These are phyloP conservation scores for Orchesella flavescens DNA, from an alignment of 2,888 invertebrate genomes.

Conservation along the genomic window DNA sequence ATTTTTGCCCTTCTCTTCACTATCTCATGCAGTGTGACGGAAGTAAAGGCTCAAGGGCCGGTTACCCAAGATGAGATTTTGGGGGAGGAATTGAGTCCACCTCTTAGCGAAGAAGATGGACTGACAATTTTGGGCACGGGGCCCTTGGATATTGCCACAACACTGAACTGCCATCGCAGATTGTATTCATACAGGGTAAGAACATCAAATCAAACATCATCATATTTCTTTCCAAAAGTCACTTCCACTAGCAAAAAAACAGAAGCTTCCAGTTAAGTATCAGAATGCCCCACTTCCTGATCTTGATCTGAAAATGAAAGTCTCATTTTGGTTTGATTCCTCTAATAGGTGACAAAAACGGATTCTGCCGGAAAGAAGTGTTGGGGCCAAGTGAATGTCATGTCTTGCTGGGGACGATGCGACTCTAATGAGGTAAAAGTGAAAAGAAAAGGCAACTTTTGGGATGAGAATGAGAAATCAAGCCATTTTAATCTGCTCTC, in stretches of 20 bases:
- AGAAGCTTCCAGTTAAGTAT: background rate
- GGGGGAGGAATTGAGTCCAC: slow-evolving; percentile 70
- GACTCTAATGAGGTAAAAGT: slow-evolving; percentile 85
- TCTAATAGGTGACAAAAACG: slow-evolving; percentile 75
- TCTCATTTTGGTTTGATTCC: background rate
- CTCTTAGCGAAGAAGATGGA: slow-evolving; percentile 70
- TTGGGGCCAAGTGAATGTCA: slow-evolving; percentile 84
- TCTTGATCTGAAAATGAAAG: background rate
- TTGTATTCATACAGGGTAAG: slow-evolving; percentile 81
- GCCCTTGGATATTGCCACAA: slow-evolving; percentile 74
- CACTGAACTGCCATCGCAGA: slow-evolving; percentile 81
- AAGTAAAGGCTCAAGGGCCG: slow-evolving; percentile 42
- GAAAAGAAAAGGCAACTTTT: background rate
- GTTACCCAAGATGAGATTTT: slow-evolving; percentile 65
- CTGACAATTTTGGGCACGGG: slow-evolving; percentile 66
- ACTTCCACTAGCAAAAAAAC: too few relatives aligned
- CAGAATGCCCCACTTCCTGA: background rate
- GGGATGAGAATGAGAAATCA: too few relatives aligned
- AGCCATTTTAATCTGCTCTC: too few relatives aligned
- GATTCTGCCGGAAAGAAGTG: slow-evolving; percentile 81
- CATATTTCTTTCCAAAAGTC: background rate
- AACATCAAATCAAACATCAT: background rate
- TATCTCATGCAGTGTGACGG: slow-evolving; percentile 8
- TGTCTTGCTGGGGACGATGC: slow-evolving; percentile 88
- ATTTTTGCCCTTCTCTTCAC: slow-evolving; percentile 10